A percentile compares a stretch with the other conserved stretches of the same genome.
Evolutionary conservation across 1,140 invertebrate species (phyloP).

Genomic region (Mycetomoellerius zeteki): DNA sequence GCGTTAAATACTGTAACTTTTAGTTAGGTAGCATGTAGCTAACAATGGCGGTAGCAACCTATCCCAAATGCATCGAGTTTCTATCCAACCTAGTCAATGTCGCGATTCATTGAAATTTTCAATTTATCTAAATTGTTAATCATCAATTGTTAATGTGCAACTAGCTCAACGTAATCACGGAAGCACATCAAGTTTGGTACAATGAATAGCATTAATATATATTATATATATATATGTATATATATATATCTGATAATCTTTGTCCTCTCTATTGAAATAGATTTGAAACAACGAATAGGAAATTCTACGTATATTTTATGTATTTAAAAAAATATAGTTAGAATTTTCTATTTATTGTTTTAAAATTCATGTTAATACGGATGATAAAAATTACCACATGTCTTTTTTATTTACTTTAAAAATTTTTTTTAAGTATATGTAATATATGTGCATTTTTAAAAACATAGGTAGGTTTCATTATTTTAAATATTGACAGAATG

Average conservation of each 20-base stretch:
- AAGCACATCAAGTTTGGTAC: conserved; percentile 10
- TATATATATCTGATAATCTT: not conserved
- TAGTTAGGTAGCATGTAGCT: conserved; percentile 7
- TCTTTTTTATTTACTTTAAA: too few relatives aligned
- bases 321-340: not conserved
- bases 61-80: not conserved
- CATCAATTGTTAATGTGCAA: conserved; percentile 34
- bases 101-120: conserved; percentile 47
- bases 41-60: conserved; percentile 27
- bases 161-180: conserved; percentile 10
- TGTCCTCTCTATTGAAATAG: conserved; percentile 5
- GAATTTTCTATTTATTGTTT: too few relatives aligned
- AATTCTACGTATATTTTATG: not conserved
- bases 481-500: not conserved
- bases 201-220: conserved; percentile 1
- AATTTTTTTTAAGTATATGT: not conserved
- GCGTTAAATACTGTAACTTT: conserved; percentile 47
- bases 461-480: not conserved
- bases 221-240: not conserved
- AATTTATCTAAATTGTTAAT: conserved; percentile 52
- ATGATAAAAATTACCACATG: too few relatives aligned
- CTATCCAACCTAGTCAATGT: not conserved
- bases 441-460: not conserved
- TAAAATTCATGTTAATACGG: too few relatives aligned
- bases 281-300: not conserved